Evolutionary conservation across 2,113 vertebrate genomes (phyloP), one percentile per base, ranked within the genome.

Genomic region (human (Homo sapiens)): DNA sequence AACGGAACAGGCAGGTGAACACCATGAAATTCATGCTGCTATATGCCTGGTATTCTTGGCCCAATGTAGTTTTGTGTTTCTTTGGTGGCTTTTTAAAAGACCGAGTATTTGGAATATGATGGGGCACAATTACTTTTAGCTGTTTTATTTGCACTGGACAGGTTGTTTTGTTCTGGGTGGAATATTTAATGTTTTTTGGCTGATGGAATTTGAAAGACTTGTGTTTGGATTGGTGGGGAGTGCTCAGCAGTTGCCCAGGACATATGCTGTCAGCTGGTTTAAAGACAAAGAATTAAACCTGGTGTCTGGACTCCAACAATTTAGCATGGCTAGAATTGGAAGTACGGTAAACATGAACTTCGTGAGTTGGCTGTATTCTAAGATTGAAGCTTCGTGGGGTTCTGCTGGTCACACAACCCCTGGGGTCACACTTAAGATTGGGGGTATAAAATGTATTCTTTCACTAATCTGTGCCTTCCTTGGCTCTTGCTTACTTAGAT

Each of bases 21-120:
- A 99, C 99, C 0, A 98, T 99, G 0, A 94, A 97, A 68, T 99
- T 99, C 98, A 99, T 99, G 99, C 98, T 99, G 0, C 98, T 99
- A 17, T 99, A 99, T 32, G 99, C 99, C 64, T 99, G 99, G 99
- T 99, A 99, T 96, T 99, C 99, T 10, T 99, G 99, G 99, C 99
- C 99, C 93, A 99, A 99, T 1, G 99, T 99, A 40, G 66, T 99
- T 9, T 99, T 99, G 25, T 99, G 99, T 98, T 99, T 99, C 98
- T 99, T 99, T 5, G 99, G 99, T 17, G 99, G 99, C 0, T 99
- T 99, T 98, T 97, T 99, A 68, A 98, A 99, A 20, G 99, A 99
- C 97, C 98, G 99, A 78, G 99, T 99, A 0, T 99, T 99, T 98
- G 99, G 99, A 40, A 99, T 99, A 97, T 7, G 99, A 96, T 97